Evolutionary conservation across 2,888 invertebrate genomes (phyloP), one percentile per base, ranked within the genome.

Genomic region (Spisula subtruncata): DNA sequence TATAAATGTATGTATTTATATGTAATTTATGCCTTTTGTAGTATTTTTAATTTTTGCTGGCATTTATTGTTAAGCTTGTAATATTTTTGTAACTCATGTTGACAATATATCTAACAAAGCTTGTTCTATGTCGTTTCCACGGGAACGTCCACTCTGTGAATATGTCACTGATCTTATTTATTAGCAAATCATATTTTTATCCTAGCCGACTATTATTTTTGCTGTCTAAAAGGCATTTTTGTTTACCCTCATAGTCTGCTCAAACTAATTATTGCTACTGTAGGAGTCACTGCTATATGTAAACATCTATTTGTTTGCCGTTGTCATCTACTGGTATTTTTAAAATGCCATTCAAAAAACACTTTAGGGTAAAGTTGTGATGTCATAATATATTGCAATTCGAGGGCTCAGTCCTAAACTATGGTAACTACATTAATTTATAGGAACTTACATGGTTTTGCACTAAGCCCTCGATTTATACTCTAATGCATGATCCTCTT

Each of bases 1-100:
- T 66, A 66, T 66, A 66, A n/a, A 66, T 66, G 60, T 51, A 16
- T 66, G 60, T 66, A 66, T 66, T 66, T 66, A 66, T 66, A 66
- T 66, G 60, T 66, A 66, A 25, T 25, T 66, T 25, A 66, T 66
- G 25, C 60, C 25, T 66, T 66, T 66, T 66, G 60, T 66, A 66
- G 60, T 25, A 66, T 25, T 66, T 66, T 66, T 25, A 25, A 25
- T 66, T 66, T 25, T 66, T 66, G 60, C 60, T 66, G n/a, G 60
- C 60, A 66, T 66, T 66, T 66, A 66, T 66, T 66, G 60, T 66
- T 66, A 25, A 66, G 60, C 25, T 66, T 66, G 60, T 66, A 56
- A n/a, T 56, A 5, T 14, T 1, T 51, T 51, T 51, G 51, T 51
- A 51, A 51, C 51, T 51, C 51, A 10, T 51, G 41, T 51, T 14